Conservation (phyloP, 2,888 invertebrate genomes). For the Altica lythri region DNA sequence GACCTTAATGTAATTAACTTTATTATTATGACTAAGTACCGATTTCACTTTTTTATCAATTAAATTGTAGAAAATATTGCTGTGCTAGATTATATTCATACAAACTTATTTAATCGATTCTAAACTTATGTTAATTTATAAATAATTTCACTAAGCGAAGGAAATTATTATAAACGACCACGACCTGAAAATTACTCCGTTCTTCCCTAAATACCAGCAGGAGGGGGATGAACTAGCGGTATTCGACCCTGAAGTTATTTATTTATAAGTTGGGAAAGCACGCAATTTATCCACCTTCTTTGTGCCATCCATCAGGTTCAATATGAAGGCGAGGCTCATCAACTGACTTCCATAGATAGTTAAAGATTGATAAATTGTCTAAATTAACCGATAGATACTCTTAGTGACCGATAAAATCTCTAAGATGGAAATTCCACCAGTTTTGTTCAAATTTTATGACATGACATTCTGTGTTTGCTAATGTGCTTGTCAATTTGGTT, state of each 20-base stretch:
- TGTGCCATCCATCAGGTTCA: conserved; percentile 31
- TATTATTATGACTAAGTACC: too few species aligned
- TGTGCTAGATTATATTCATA: too few species aligned
- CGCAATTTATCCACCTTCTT: conserved; percentile 34
- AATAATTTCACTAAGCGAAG: too few species aligned
- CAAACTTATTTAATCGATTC: too few species aligned
- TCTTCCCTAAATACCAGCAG: not conserved
- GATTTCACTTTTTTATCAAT: too few species aligned
- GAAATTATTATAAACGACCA: too few species aligned
- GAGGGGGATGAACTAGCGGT: conserved; percentile 14
- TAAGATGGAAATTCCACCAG: conserved; percentile 13
- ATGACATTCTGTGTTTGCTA: conserved; percentile 6
- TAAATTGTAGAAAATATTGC: too few species aligned
- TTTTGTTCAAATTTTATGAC: conserved; percentile 11
- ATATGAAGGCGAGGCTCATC: conserved; percentile 30
- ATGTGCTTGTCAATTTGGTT: too few species aligned
- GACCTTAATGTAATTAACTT: too few species aligned
- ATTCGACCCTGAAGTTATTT: conserved; percentile 35
- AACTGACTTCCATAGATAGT: conserved; percentile 21
- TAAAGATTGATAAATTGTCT: conserved; percentile 21
- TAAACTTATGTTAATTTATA: too few species aligned
- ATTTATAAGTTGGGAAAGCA: conserved; percentile 37
- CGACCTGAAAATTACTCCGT: too few species aligned
- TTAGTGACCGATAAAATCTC: conserved; percentile 17
- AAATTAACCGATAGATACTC: conserved; percentile 19